Evolutionary conservation across 2,797 vertebrate genomes (phyloP).

Genomic region (Anguilla obscura): DNA sequence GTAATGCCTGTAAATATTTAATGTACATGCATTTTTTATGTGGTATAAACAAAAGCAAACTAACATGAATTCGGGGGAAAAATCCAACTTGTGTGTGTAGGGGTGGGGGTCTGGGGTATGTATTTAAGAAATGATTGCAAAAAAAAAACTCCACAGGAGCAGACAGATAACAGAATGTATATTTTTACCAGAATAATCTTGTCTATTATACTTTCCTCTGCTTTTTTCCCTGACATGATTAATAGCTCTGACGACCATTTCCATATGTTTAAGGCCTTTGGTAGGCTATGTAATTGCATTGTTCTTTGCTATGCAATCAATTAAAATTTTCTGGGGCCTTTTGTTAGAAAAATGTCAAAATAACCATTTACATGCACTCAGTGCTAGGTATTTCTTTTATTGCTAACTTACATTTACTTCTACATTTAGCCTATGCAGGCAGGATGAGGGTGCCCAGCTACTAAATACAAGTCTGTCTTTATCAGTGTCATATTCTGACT

Average conservation of each 20-base stretch:
- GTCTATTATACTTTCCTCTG: constrained; percentile 34
- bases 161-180: background rate
- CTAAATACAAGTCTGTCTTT: background rate
- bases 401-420: background rate
- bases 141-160: background rate
- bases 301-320: background rate
- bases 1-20: constrained; percentile 4
- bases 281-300: background rate
- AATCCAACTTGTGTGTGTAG: background rate
- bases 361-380: background rate
- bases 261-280: constrained; percentile 22
- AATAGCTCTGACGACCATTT: constrained; percentile 36
- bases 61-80: background rate
- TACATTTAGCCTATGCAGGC: background rate
- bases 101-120: background rate
- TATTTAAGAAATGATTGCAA: background rate
- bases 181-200: constrained; percentile 8
- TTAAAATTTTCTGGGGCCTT: background rate
- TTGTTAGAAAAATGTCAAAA: background rate
- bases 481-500: background rate
- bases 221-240: constrained; percentile 43
- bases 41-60: background rate
- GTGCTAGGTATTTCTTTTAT: background rate
- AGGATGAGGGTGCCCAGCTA: background rate
- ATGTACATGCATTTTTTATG: background rate